A percentile compares a stretch with the other conserved stretches of the same genome.
phyloP scores from a whole-genome alignment of 2,113 vertebrate species.

The Peromyscus californicus region DNA sequence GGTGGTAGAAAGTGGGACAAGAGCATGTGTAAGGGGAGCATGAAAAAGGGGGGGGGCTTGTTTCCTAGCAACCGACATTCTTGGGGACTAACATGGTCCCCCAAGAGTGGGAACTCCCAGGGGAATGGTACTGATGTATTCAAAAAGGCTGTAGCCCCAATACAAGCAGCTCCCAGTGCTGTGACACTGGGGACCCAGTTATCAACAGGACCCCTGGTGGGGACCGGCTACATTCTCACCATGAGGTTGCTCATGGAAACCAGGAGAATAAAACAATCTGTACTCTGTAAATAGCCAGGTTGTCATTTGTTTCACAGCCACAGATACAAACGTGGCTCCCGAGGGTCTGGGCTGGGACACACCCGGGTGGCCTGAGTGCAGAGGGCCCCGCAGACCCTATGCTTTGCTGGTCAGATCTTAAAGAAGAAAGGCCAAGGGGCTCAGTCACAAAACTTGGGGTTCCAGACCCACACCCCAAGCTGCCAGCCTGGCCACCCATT shows the following conservation, averaged over 20 bases:
- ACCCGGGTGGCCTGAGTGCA: background rate
- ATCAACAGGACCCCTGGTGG: background rate
- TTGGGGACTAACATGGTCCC: background rate
- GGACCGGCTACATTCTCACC: background rate
- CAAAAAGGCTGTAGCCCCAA: background rate
- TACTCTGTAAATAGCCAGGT: background rate
- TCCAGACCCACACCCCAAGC: background rate
- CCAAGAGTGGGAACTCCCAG: background rate
- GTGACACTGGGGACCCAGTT: too few relatives aligned
- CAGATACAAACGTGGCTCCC: background rate
- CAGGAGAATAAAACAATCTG: background rate
- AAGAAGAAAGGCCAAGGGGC: background rate
- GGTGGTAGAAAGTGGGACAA: too few relatives aligned
- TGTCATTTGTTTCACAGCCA: background rate
- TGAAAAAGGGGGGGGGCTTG: background rate
- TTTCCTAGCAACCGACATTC: background rate
- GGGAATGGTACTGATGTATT: background rate
- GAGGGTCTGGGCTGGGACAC: background rate
- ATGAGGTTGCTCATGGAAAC: background rate
- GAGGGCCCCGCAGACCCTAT: background rate
- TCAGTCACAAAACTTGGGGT: background rate
- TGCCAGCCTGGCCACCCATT: background rate
- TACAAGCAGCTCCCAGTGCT: background rate
- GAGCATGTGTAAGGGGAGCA: background rate
- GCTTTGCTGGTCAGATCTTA: background rate